Evolutionary conservation across 2,888 invertebrate genomes (phyloP), one percentile per base, ranked within the genome.

Genomic region (Dorcus hopei): DNA sequence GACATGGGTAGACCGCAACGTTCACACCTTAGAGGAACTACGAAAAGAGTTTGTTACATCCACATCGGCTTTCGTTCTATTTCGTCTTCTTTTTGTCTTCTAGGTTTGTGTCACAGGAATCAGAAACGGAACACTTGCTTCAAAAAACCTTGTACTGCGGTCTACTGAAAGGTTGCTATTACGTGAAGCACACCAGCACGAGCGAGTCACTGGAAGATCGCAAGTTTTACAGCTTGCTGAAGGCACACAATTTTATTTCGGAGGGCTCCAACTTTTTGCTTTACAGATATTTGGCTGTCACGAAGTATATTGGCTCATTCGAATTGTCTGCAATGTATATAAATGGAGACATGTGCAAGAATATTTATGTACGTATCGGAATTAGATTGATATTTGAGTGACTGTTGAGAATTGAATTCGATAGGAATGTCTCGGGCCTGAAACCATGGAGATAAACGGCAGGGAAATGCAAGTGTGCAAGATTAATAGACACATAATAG

Each of bases 21-120:
- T 87, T 54, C 85, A 86, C 64, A 87, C 86, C 9, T 79, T 87
- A 73, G 85, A 87, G 79, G 87, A 87, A 73, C 85, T 85, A 68
- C 80, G 86, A 76, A 80, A 77, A 39, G 78, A 78, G 77, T 78
- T 33, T 1, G 26, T 33, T 33, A 33, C 26, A 33, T 33, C 1
- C 26, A 5, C 26, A 6, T 3, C 6, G 26, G 19, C 19, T 0
- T 19, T 19, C 3, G 19, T 2, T 42, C 16, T 42, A 16, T 14
- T 45, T 19, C 2, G 14, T 9, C 3, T 52, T 19, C 8, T 48
- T 54, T 48, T 38, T 55, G 11, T 49, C 19, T 49, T 26, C 23
- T 11, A 57, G 54, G 38, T 54, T 54, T 47, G 39, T 47, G 48
- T 40, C 16, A 42, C 26, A 50, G 14, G 19, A 47, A 11, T 54